These are phyloP conservation scores for Miniopterus natalensis DNA, from an alignment of 2,113 vertebrate species.

Conservation along the genomic window DNA sequence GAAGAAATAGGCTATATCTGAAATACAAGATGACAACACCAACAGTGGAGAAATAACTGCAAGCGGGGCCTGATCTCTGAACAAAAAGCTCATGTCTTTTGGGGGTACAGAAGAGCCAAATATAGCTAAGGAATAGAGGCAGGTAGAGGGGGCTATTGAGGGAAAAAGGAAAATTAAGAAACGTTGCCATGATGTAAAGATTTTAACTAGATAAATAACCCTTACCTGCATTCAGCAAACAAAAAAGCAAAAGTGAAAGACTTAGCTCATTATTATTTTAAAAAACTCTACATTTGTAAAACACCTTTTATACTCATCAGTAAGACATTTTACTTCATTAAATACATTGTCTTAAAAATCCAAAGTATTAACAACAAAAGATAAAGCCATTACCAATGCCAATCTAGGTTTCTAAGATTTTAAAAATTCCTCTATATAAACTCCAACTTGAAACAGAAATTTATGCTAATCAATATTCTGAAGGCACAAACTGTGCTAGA, in stretches of 20 bases:
- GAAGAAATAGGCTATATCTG: background rate
- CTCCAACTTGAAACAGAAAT: constrained; percentile 3
- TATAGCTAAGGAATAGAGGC: background rate
- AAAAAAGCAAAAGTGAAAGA: constrained; percentile 9
- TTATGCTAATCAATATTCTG: background rate
- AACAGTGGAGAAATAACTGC: background rate
- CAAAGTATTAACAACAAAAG: constrained; percentile 23
- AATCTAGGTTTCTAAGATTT: background rate
- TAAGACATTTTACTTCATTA: constrained; percentile 27
- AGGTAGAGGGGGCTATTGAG: background rate
- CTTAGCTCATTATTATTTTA: constrained; percentile 2
- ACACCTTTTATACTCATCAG: background rate
- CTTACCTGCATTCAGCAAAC: background rate
- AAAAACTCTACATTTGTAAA: background rate
- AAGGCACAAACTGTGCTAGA: background rate
- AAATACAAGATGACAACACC: background rate
- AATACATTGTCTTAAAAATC: constrained; percentile 33
- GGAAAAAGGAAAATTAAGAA: background rate
- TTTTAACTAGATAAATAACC: background rate
- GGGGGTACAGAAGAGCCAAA: background rate
- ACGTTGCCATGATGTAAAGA: background rate
- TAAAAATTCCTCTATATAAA: constrained; percentile 46
- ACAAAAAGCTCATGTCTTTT: background rate
- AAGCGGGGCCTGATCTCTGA: background rate
- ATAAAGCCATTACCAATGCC: background rate